Base-by-base conservation (phyloP, 2,113 vertebrate genomes). In the Cryptotis parvus region DNA sequence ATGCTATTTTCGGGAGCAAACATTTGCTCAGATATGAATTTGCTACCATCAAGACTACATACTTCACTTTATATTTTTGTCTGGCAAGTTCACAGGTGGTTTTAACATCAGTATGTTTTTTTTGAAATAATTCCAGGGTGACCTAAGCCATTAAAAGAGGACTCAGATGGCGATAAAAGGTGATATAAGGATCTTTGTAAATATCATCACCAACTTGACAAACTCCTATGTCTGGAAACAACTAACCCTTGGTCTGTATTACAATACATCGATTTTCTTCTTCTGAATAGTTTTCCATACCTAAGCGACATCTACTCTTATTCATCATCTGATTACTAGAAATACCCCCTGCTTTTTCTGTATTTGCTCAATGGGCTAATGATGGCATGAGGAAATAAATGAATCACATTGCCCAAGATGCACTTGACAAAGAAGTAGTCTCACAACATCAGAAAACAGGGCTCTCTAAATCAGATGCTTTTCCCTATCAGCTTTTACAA, bases 151-250 rank as follows among this genome's bases (percentile, higher is more conserved):
- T 93, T 93, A 96, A 94, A 96, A 84, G 88, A 90, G 55, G 82
- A 84, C 94, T 94, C 94, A 94, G 88, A 82, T 95, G 91, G 88
- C 94, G 68, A 96, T 95, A 92, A 94, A 91, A 84, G 84, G 87
- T 95, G 68, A 96, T 94, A 92, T 93, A 92, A 86, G 29, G 24
- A 93, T 93, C 92, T 90, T 93, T 39, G 93, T 94, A 96, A 96
- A 87, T 43, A 89, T 35, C 74, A 93, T 86, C 91, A 94, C 92
- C 90, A 95, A 92, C 85, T 91, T 95, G 88, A 96, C 76, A 87
- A 94, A 84, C 55, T 88, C 81, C 55, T 88, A 95, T 8, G 27
- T 92, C 94, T 94, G 83, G 89, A 94, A 78, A 89, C n/a, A 73
- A 68, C 37, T 88, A 95, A 55, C 74, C 61, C 95, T 82, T 70